Base-by-base conservation (phyloP, 1,140 invertebrate species). In the Neoseiulus cucumeris region DNA sequence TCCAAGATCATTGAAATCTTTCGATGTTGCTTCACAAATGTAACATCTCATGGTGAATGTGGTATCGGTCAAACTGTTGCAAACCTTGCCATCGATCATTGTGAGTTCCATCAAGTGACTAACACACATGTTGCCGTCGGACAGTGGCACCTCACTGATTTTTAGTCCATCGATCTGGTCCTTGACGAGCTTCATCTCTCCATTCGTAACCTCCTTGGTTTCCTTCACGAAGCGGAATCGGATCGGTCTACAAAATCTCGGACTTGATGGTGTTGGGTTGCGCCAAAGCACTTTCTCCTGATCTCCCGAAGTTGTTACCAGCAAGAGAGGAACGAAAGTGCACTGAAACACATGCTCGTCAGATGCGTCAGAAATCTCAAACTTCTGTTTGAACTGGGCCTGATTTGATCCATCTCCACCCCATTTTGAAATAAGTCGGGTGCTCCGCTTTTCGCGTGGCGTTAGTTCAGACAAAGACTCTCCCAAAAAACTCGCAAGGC, bases 31-130 rank as follows among this genome's bases (percentile, higher is more conserved):
- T n/a, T 69, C 68, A 69, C 74, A 76, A 29, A 76, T 72, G 66
- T 74, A 76, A 65, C 76, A 78, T 17, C 70, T 68, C 47, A 66
- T 68, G 14, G 75, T 71, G 20, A 74, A 77, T 66, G 44, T 70
- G 39, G 72, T 77, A 0, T 64, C 64, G 12, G 73, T 74, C 25
- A 73, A 65, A 7, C 73, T 72, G 68, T 78, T 77, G 47, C 73
- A 75, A 2, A 77, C 73, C 72, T 79, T 77, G 9, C 71, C 74
- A 67, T 79, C 75, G 17, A 78, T 70, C 73, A 78, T 76, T 28
- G 74, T 76, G 22, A 75, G 69, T n/a, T 67, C 41, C 33, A 75
- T 44, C 66, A 64, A 66, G 66, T 73, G 70, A 18, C 59, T 67
- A 22, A 75, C 65, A 42, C 28, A 44, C 20, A 73, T 64, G 41